Evolutionary conservation across 2,113 vertebrate species (phyloP).

Genomic region (Plecotus auritus): DNA sequence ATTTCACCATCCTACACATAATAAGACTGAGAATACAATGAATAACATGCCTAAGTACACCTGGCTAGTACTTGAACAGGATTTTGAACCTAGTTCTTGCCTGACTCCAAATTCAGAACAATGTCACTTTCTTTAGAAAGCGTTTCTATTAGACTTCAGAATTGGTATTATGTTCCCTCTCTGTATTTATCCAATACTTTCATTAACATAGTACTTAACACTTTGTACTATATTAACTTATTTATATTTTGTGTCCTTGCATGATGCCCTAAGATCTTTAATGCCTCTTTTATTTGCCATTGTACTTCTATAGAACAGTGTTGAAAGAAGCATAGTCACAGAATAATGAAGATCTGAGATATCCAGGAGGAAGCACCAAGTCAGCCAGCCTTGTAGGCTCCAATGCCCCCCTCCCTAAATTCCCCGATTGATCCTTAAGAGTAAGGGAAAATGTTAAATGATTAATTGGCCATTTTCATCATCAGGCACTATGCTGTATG

Average conservation of each 20-base stretch:
- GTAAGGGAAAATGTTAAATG: neutral
- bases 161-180: neutral
- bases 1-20: neutral
- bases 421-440: neutral
- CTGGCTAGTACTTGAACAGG: neutral
- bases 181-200: neutral
- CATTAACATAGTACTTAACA: neutral
- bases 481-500: neutral
- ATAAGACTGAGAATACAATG: neutral
- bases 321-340: neutral
- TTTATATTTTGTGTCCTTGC: neutral
- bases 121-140: neutral
- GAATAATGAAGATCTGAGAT: neutral
- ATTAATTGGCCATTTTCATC: neutral
- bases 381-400: neutral
- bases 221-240: neutral
- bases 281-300: neutral
- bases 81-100: neutral
- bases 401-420: neutral
- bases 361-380: neutral
- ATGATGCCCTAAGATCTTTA: neutral
- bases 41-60: neutral
- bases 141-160: neutral
- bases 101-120: neutral
- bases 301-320: neutral